These are phyloP conservation scores for Pollimyrus isidori DNA, from an alignment of 2,113 vertebrate genomes.

Conservation along the genomic window DNA sequence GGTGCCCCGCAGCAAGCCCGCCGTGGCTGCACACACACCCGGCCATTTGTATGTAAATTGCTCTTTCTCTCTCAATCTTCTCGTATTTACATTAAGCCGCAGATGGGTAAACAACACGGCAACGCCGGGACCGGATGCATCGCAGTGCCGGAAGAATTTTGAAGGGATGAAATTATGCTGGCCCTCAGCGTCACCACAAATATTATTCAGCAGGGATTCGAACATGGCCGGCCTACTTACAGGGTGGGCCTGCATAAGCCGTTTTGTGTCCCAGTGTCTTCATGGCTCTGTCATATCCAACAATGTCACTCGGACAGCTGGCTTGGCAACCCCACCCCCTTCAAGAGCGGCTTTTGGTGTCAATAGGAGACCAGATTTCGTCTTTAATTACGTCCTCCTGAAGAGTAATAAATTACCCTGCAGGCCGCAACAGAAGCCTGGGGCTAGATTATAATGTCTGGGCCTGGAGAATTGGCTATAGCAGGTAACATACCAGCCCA, in stretches of 20 bases:
- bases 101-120: neutral
- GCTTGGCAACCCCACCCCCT: neutral
- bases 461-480: neutral
- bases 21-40: neutral
- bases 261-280: neutral
- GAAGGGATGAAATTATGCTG: neutral
- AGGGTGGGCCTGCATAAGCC: neutral
- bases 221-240: neutral
- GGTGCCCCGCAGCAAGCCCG: neutral
- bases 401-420: conserved; percentile 14
- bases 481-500: neutral
- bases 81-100: conserved; percentile 13
- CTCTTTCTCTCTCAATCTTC: neutral
- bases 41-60: conserved; percentile 23
- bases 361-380: conserved; percentile 5
- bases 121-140: neutral
- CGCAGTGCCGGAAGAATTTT: neutral
- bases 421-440: neutral
- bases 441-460: neutral
- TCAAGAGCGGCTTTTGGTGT: neutral
- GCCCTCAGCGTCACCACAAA: neutral
- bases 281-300: neutral
- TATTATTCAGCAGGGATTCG: neutral
- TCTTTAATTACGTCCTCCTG: conserved; percentile 13
- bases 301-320: neutral